These are phyloP conservation scores for Drosophila pallidifrons DNA, from an alignment of 1,140 invertebrate genomes.

Conservation along the genomic window DNA sequence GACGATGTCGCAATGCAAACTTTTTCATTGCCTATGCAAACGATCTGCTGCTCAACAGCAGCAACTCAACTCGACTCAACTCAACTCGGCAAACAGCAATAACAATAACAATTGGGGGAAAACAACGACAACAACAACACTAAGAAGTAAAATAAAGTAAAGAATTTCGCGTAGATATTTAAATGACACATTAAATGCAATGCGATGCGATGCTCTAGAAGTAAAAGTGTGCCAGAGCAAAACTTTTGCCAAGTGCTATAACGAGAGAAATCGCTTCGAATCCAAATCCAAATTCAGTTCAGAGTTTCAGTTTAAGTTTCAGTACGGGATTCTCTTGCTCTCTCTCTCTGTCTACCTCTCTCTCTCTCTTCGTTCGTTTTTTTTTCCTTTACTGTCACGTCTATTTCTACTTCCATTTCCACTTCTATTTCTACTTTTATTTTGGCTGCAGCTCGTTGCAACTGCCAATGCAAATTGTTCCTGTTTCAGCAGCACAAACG, in stretches of 20 bases:
- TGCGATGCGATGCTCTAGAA: slow-evolving; percentile 15
- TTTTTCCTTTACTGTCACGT: not conserved
- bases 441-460: slow-evolving; percentile 4
- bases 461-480: slow-evolving; percentile 22
- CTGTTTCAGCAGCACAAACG: not conserved
- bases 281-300: slow-evolving; percentile 4
- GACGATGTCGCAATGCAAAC: slow-evolving; percentile 41
- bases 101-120: slow-evolving; percentile 17
- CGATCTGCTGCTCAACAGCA: slow-evolving; percentile 48
- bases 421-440: not conserved
- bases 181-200: slow-evolving; percentile 67
- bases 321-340: not conserved
- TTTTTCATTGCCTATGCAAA: slow-evolving; percentile 72
- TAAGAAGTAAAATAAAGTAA: slow-evolving; percentile 17
- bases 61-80: slow-evolving; percentile 3
- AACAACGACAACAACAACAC: no score
- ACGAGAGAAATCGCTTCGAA: slow-evolving; percentile 13
- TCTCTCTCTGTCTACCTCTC: no score
- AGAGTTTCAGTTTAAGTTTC: not conserved
- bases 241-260: slow-evolving; percentile 18
- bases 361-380: no score
- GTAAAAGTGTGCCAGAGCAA: slow-evolving; percentile 3
- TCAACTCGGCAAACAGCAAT: slow-evolving; percentile 23
- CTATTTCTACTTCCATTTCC: not conserved
- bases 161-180: slow-evolving; percentile 50